Conservation (phyloP, 2,113 vertebrate genomes). For the Indicator maculatus region DNA sequence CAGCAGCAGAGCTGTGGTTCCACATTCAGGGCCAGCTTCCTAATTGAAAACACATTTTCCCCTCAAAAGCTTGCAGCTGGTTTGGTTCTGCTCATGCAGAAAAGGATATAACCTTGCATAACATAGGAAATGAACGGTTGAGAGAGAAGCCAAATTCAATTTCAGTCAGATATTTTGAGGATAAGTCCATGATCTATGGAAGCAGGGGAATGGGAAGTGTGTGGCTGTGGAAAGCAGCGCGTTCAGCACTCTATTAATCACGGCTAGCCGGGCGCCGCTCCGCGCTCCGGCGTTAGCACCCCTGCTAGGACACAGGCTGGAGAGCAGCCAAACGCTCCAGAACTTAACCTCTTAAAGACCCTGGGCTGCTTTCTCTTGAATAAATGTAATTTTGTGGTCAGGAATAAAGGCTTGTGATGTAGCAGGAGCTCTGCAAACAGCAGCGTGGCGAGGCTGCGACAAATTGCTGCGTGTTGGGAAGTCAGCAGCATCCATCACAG, state of each 20-base stretch:
- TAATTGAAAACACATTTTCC: conserved; percentile 87
- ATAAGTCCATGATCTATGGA: conserved; percentile 84
- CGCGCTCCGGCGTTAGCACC: conserved; percentile 72
- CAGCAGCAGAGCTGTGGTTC: conserved; percentile 76
- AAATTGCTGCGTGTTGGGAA: conserved; percentile 76
- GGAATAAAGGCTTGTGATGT: conserved; percentile 78
- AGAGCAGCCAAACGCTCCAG: conserved; percentile 78
- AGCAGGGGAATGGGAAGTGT: conserved; percentile 77
- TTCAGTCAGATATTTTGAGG: conserved; percentile 88
- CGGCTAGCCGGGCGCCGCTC: conserved; percentile 69
- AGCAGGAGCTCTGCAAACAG: conserved; percentile 78
- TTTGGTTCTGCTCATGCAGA: conserved; percentile 88
- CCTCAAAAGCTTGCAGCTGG: conserved; percentile 84
- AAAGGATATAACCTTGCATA: conserved; percentile 89
- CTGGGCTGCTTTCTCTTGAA: conserved; percentile 79
- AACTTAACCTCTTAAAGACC: conserved; percentile 87
- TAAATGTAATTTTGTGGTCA: conserved; percentile 82
- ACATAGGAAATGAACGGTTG: conserved; percentile 89
- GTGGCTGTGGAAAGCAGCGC: conserved; percentile 77
- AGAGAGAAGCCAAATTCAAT: conserved; percentile 91
- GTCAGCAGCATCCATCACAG: conserved; percentile 75
- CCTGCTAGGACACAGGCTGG: conserved; percentile 74
- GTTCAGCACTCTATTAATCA: conserved; percentile 87
- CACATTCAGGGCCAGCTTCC: conserved; percentile 77
- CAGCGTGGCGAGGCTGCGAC: conserved; percentile 72